Evolutionary conservation across 2,888 invertebrate species (phyloP).

Genomic region (Cenopis cana): DNA sequence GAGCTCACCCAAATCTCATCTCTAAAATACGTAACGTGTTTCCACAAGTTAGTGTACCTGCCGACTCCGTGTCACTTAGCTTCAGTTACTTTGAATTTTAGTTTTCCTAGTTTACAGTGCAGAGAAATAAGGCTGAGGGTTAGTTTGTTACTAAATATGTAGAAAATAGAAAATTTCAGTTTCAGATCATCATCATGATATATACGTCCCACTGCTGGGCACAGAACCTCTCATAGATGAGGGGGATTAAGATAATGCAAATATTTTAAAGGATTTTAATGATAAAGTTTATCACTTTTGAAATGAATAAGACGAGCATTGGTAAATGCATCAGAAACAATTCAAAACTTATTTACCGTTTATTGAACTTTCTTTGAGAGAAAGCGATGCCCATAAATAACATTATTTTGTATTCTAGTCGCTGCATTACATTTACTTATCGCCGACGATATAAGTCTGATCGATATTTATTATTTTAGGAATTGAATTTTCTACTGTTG

Average conservation of each 20-base stretch:
- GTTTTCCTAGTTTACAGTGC: slow-evolving; percentile 6
- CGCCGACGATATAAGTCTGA: not conserved
- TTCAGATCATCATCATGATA: too few species aligned
- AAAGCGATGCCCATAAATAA: slow-evolving; percentile 9
- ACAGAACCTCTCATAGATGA: too few species aligned
- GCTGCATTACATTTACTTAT: slow-evolving; percentile 18
- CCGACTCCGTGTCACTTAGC: slow-evolving; percentile 44
- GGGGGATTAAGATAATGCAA: too few species aligned
- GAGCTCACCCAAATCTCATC: slow-evolving; percentile 66
- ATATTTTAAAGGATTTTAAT: too few species aligned
- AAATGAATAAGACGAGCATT: too few species aligned
- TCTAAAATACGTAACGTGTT: slow-evolving; percentile 62
- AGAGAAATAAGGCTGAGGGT: not conserved
- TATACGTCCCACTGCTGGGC: too few species aligned
- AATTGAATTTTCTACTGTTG: not conserved
- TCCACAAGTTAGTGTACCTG: slow-evolving; percentile 38
- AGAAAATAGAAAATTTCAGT: too few species aligned
- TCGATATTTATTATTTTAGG: slow-evolving; percentile 18
- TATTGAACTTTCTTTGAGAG: not conserved
- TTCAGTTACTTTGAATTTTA: slow-evolving; percentile 18
- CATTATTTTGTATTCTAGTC: slow-evolving; percentile 4
- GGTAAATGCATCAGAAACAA: not conserved
- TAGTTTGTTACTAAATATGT: not conserved
- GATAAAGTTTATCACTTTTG: too few species aligned
- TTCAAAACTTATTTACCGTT: not conserved